Base-by-base conservation (phyloP, 2,797 vertebrate genomes). In the Oryzias sinensis region DNA sequence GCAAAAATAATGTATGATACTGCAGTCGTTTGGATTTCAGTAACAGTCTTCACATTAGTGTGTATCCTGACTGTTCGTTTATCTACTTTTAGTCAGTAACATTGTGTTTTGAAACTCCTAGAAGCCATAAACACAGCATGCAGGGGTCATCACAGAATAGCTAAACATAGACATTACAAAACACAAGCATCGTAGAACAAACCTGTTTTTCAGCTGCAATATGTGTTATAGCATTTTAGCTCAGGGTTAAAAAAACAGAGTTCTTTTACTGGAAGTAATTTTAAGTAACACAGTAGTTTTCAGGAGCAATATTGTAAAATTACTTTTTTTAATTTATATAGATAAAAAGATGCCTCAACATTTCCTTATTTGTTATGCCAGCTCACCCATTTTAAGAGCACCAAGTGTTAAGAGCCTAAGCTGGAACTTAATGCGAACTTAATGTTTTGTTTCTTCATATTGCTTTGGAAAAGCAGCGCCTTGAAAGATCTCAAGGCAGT, bases 401-500 rank as follows among this genome's bases (percentile, higher is more conserved):
- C 33, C 9, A 9, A 37, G 33, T 37, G 33, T 37, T 37, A 37
- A 37, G 33, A 37, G 33, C 33, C 33, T 37, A 37, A 37, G 33
- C 33, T 37, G 11, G 33, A 37, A 11, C 11, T 37, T 11, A 37
- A 37, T 37, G 9, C 2, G 9, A 37, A 37, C 33, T 37, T 9
- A 37, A 11, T 3, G 33, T 37, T 37, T 37, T 48, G 49, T 46
- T 22, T 68, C 14, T 20, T 24, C 22, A 49, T 55, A 88, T 33
- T 49, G 55, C 51, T 79, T 91, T 45, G 89, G 88, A 75, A 95
- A 93, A 2, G 94, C 92, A 33, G 88, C 91, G 44, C 78, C 91
- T 63, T 89, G 87, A 56, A 97, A 89, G 62, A 93, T 63, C 37
- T 97, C 94, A 57, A 99, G 92, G 71, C 94, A 97, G 87, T 96